Evolutionary conservation across 2,113 vertebrate species (phyloP).

Genomic region (Brachionichthys hirsutus): DNA sequence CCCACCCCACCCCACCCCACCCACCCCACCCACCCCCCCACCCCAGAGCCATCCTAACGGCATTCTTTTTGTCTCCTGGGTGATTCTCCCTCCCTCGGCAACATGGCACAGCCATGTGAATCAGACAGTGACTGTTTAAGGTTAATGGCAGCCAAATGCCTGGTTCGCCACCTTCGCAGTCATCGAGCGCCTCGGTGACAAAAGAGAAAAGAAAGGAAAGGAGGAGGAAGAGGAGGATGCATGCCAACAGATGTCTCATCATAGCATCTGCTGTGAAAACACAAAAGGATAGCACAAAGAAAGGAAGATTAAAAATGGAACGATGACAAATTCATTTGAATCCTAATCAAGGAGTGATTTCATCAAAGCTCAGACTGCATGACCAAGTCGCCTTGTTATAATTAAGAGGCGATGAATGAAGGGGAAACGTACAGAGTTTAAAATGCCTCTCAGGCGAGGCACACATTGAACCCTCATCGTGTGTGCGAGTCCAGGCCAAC

Average conservation of each 20-base stretch:
- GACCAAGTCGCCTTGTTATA: slow-evolving; percentile 7
- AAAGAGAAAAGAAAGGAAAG: slow-evolving; percentile 8
- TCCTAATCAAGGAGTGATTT: slow-evolving; percentile 47
- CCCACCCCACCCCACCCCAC: too few relatives aligned
- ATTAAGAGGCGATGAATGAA: slow-evolving; percentile 42
- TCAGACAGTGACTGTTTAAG: slow-evolving; percentile 50
- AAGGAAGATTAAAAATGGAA: slow-evolving; percentile 46
- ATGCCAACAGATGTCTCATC: slow-evolving; percentile 58
- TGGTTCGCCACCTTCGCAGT: slow-evolving; percentile 51
- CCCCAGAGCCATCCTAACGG: too few relatives aligned
- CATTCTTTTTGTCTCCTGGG: slow-evolving; percentile 17
- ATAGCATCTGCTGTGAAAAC: slow-evolving; percentile 42
- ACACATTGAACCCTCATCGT: too few relatives aligned
- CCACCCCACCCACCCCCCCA: too few relatives aligned
- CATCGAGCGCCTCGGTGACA: slow-evolving; percentile 40
- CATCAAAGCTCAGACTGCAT: slow-evolving; percentile 32
- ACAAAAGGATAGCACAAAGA: slow-evolving; percentile 42
- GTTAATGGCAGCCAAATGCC: slow-evolving; percentile 56
- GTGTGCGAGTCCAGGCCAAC: not conserved
- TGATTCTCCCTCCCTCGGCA: slow-evolving; percentile 20
- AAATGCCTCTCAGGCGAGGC: slow-evolving; percentile 7
- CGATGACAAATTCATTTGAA: slow-evolving; percentile 54
- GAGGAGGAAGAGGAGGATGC: slow-evolving; percentile 19
- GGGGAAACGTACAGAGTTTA: slow-evolving; percentile 25
- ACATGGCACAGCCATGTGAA: slow-evolving; percentile 35